Conservation (phyloP, 2,888 invertebrate genomes). For the Scaptomyza flava region DNA sequence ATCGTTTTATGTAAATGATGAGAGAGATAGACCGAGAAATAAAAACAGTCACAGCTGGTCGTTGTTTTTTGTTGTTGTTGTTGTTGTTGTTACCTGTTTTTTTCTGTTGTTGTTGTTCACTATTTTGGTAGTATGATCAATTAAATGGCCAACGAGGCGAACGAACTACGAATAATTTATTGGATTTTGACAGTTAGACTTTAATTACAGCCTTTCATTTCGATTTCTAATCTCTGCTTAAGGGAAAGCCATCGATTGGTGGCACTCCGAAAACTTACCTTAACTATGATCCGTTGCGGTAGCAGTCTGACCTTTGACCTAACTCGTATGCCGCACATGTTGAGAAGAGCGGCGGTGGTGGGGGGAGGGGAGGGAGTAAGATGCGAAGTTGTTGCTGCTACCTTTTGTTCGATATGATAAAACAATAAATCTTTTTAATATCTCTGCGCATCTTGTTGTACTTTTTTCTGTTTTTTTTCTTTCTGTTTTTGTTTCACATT, state of each 20-base stretch:
- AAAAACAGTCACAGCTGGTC: constrained; percentile 10
- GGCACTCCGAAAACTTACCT: constrained; percentile 9
- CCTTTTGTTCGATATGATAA: constrained; percentile 67
- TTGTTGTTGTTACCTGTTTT: not conserved
- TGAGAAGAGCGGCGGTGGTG: constrained; percentile 5
- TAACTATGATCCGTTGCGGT: constrained; percentile 27
- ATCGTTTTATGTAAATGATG: constrained; percentile 74
- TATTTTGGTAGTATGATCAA: constrained; percentile 41
- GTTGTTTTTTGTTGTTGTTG: not conserved
- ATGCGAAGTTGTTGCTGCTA: constrained; percentile 6
- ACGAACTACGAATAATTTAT: constrained; percentile 45
- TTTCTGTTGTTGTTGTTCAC: constrained; percentile 2
- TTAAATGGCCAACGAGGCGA: constrained; percentile 44
- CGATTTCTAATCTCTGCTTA: constrained; percentile 15
- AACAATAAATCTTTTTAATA: constrained; percentile 77
- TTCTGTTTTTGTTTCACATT: constrained; percentile 14
- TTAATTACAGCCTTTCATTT: constrained; percentile 70
- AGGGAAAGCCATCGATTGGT: constrained; percentile 44
- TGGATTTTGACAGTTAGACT: constrained; percentile 70
- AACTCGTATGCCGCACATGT: constrained; percentile 27
- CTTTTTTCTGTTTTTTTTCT: constrained; percentile 4
- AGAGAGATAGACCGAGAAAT: constrained; percentile 8
- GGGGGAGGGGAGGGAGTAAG: no score
- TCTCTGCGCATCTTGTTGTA: constrained; percentile 44
- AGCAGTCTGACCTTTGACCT: constrained; percentile 41